Evolutionary conservation across 1,140 invertebrate species (phyloP), one percentile per base, ranked within the genome.

Genomic region (Thaumatotibia leucotreta): DNA sequence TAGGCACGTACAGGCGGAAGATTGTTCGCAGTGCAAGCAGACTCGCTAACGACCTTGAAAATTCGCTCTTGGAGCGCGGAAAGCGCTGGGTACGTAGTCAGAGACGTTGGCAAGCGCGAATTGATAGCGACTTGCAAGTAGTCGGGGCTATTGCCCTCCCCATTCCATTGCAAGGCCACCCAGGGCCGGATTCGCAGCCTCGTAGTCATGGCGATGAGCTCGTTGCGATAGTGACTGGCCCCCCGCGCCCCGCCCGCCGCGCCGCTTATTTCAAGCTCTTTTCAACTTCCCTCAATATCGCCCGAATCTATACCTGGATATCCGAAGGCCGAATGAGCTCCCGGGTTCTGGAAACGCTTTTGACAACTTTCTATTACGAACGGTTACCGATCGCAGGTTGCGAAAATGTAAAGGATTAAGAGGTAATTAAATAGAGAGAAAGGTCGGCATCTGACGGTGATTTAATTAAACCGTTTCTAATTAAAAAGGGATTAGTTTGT

Each of bases 151-250:
- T 85, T 86, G 87, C 82, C 87, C 87, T 89, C 84, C 87, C 84
- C 87, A 88, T 80, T 79, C 87, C 85, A 87, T 81, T 89, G 87
- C 87, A 89, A 89, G 87, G 87, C 87, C 81, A 82, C 84, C 82
- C 85, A 88, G 87, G 85, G 83, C 83, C 87, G 87, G 69, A 89
- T 76, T 88, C 75, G 76, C 72, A 66, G 68, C 68, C 63, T 64
- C 69, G 86, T 89, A 86, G 77, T 67, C 85, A 89, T 89, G 87
- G 78, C 76, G 73, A 89, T 86, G 80, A 52, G 69, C 39, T 67
- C 82, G 85, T 89, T 80, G 84, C 86, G 85, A 86, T 87, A 88
- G 86, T 75, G 77, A 87, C 79, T 69, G 61, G 65, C 72, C 66
- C 63, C 62, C 24, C 50, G 62, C 52, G 67, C 73, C 58, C 72